phyloP scores from a whole-genome alignment of 2,888 invertebrate species.

The Timandra comae region DNA sequence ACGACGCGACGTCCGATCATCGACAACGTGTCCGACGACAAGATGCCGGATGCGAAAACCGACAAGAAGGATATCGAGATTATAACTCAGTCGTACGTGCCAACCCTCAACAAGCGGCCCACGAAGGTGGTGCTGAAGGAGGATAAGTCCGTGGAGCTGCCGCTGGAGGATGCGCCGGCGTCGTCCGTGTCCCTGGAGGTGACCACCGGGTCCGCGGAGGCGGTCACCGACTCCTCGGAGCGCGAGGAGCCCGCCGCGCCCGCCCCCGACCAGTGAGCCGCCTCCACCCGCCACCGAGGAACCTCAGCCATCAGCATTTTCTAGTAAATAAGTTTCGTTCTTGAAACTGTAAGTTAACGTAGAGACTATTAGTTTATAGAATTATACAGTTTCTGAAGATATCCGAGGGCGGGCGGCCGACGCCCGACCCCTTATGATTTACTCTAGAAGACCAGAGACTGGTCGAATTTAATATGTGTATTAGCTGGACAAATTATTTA shows the following conservation, averaged over 20 bases:
- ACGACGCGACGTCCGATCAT: slow-evolving; percentile 61
- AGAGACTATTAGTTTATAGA: slow-evolving; percentile 65
- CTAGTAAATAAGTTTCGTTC: slow-evolving; percentile 67
- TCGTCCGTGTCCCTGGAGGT: slow-evolving; percentile 21
- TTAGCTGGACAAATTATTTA: slow-evolving; percentile 72
- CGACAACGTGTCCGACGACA: slow-evolving; percentile 57
- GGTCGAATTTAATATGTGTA: slow-evolving; percentile 47
- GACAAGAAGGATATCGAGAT: slow-evolving; percentile 62
- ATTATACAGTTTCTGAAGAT: slow-evolving; percentile 36
- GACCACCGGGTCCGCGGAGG: slow-evolving; percentile 2
- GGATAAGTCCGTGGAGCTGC: slow-evolving; percentile 21
- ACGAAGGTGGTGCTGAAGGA: slow-evolving; percentile 61
- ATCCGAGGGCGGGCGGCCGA: slow-evolving; percentile 39
- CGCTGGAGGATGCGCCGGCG: slow-evolving; percentile 18
- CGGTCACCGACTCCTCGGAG: slow-evolving; percentile 4
- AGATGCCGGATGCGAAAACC: slow-evolving; percentile 33
- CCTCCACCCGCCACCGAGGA: slow-evolving; percentile 29
- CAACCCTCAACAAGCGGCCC: slow-evolving; percentile 53
- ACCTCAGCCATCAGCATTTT: slow-evolving; percentile 68
- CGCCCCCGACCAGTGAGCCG: slow-evolving; percentile 33
- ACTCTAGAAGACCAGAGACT: slow-evolving; percentile 38
- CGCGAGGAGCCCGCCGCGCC: slow-evolving; percentile 24
- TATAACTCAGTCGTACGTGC: slow-evolving; percentile 59
- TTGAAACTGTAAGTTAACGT: slow-evolving; percentile 66
- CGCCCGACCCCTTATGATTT: slow-evolving; percentile 32